Evolutionary conservation across 2,888 invertebrate genomes (phyloP), one percentile per base, ranked within the genome.

Genomic region (Lymantria dispar): DNA sequence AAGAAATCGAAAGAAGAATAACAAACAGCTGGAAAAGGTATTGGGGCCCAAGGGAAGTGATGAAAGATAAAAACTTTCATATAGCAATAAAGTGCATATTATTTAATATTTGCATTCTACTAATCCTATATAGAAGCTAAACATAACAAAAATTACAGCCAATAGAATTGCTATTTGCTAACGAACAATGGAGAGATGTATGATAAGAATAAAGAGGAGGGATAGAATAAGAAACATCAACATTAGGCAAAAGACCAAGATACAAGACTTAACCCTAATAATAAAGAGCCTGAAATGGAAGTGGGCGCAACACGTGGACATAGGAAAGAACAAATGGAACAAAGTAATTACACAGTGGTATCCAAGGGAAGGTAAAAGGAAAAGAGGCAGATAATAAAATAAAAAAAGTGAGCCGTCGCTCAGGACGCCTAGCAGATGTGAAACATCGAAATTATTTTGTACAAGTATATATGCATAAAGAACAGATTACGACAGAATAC

Each of bases 1-100:
- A 56, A 50, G 53, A 57, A 52, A 50, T 58, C 3, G 50, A 56
- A n/a, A n/a, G n/a, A n/a, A n/a, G n/a, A n/a, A n/a, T n/a, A n/a
- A n/a, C n/a, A n/a, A n/a, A n/a, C n/a, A 43, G 51, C 37, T 57
- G 56, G 37, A 37, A 37, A n/a, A 37, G 37, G 10, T 37, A 37
- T 37, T 37, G 37, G 37, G 36, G 44, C 11, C 39, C 56, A 15
- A 54, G 22, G 12, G 52, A 54, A 43, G 48, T 52, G 40, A 54
- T 55, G 52, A 53, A 56, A 48, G 52, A 52, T 15, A 54, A 48
- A 44, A 51, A 47, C 43, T 29, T 50, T 37, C 37, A 37, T 37
- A 45, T 37, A 37, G 22, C 36, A 37, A 45, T 22, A 37, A 45
- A 37, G 12, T 36, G 43, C 45, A 54, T 54, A 51, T 15, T 51